Conservation (phyloP, 2,113 vertebrate species). For the Meleagris gallopavo region DNA sequence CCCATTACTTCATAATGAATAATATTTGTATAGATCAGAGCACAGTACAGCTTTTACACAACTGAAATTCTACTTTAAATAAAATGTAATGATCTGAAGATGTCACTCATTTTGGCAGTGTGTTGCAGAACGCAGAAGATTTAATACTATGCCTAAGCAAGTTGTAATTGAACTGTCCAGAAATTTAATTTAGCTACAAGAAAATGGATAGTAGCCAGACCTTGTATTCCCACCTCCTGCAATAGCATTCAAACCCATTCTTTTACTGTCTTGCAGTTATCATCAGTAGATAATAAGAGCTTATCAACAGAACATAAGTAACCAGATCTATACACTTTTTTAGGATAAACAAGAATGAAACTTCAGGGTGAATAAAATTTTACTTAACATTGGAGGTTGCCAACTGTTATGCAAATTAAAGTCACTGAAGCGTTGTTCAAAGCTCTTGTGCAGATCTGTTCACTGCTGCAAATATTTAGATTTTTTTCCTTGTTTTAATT, state of each 20-base stretch:
- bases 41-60: neutral
- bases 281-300: neutral
- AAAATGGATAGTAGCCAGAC: neutral
- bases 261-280: neutral
- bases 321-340: neutral
- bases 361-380: neutral
- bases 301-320: neutral
- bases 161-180: constrained; percentile 9
- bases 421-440: neutral
- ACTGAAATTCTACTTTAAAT: constrained; percentile 4
- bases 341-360: neutral
- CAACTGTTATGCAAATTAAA: constrained; percentile 9
- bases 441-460: neutral
- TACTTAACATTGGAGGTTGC: neutral
- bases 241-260: neutral
- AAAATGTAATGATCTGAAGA: neutral
- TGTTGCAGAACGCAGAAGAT: neutral
- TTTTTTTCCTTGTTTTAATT: neutral
- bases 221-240: neutral
- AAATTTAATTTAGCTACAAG: neutral
- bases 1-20: neutral
- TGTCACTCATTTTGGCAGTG: neutral
- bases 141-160: neutral
- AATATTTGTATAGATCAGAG: neutral
- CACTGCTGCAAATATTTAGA: neutral